Evolutionary conservation across 1,140 invertebrate species (phyloP), one percentile per base, ranked within the genome.

Genomic region (Cardiocondyla obscurior): DNA sequence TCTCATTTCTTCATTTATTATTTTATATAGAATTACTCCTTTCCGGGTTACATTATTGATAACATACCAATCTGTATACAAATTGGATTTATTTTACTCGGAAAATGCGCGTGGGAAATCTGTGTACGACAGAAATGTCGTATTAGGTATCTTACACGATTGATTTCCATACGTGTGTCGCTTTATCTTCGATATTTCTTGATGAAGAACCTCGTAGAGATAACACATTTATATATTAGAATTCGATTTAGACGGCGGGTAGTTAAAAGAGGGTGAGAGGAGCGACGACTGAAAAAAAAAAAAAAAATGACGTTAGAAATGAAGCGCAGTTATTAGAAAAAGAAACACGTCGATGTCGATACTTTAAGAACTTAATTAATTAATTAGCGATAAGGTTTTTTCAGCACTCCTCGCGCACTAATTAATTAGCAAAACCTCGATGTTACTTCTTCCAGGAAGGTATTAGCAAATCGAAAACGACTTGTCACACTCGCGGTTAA

Each of bases 321-420:
- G 14, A 5, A 8, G 44, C 16, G 2, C 22, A 39, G 83, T 49
- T 16, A 46, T 83, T n/a, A 69, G 33, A 28, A 22, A 25, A 39
- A 53, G 12, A 62, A 60, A 74, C 28, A 57, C 53, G 60, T 88
- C 70, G 69, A 77, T 81, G 77, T 69, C 70, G 65, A 64, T 76
- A 86, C 58, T 76, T 67, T 79, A 70, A 36, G 67, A 74, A 73
- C 30, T 88, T 57, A 60, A 86, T 87, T 62, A 69, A 72, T 88
- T 57, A 60, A 86, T 87, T 62, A 69, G 76, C 53, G 60, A 76
- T 74, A 84, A 81, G 49, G 60, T 74, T 86, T 86, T 84, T 70
- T 57, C 85, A 84, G 88, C 88, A 90, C 87, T 69, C 65, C 85
- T 81, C 60, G 83, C 70, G 83, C 88, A 90, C 85, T 53, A 67